Percentiles rank a stretch among this genome's conserved stretches.
phyloP scores from a whole-genome alignment of 2,113 vertebrate genomes.

The Peucedramus taeniatus region DNA sequence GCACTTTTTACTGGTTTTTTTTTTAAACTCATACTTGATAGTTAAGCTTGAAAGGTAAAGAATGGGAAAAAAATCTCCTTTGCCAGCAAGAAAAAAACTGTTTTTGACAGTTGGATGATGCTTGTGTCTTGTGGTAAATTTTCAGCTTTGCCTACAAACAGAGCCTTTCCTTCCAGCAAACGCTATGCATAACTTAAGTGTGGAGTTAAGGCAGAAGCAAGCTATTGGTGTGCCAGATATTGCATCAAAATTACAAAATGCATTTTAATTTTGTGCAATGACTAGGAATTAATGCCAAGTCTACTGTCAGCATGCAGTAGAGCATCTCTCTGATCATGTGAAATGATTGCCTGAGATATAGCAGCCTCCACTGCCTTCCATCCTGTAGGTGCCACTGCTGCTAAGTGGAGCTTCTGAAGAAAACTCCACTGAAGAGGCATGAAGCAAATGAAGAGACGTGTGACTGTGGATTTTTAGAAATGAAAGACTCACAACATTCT shows the following conservation, averaged over 20 bases:
- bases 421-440: neutral
- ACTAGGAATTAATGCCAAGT: conserved; percentile 56
- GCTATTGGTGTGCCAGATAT: conserved; percentile 58
- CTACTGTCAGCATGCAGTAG: conserved; percentile 42
- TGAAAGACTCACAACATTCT: neutral
- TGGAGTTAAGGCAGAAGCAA: conserved; percentile 43
- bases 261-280: conserved; percentile 62
- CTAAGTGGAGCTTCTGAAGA: conserved; percentile 55
- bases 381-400: conserved; percentile 67
- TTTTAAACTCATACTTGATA: neutral
- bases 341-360: conserved; percentile 24
- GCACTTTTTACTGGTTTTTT: neutral
- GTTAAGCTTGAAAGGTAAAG: conserved; percentile 24
- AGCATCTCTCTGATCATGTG: conserved; percentile 42
- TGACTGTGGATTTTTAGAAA: neutral
- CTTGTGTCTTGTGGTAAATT: conserved; percentile 60
- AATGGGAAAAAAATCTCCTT: neutral
- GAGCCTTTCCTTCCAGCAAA: conserved; percentile 57
- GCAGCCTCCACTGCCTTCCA: conserved; percentile 30
- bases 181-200: conserved; percentile 35
- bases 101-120: conserved; percentile 49
- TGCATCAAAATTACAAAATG: conserved; percentile 65
- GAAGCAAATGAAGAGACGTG: neutral
- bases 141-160: conserved; percentile 63
- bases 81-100: conserved; percentile 34